Conservation (phyloP, 2,888 invertebrate genomes). For the Muscina levida region DNA sequence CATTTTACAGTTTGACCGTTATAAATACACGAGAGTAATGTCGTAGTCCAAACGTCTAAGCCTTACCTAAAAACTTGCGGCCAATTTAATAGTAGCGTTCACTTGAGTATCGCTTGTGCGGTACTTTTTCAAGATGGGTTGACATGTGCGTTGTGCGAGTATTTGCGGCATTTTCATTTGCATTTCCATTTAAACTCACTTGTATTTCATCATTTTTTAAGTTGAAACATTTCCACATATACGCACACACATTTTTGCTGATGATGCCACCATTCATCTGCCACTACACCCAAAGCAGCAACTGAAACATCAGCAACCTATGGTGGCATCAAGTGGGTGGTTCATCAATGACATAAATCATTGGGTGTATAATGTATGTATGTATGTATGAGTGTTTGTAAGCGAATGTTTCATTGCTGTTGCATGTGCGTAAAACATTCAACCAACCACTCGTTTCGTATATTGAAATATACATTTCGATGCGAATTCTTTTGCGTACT, state of each 20-base stretch:
- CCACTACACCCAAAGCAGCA: too few relatives aligned
- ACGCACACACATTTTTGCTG: conserved; percentile 70
- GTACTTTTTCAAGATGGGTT: background rate
- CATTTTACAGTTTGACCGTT: too few relatives aligned
- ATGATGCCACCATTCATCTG: conserved; percentile 40
- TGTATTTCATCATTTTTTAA: conserved; percentile 68
- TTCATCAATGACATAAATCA: conserved; percentile 66
- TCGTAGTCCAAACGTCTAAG: too few relatives aligned
- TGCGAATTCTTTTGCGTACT: conserved; percentile 51
- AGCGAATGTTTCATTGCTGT: conserved; percentile 25
- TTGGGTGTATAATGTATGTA: conserved; percentile 35
- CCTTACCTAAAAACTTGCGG: too few relatives aligned
- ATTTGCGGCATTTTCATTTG: conserved; percentile 76
- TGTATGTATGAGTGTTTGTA: conserved; percentile 42
- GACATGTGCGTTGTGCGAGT: conserved; percentile 47
- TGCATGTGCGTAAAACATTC: conserved; percentile 63
- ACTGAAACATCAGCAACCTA: background rate
- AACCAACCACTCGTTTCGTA: conserved; percentile 64
- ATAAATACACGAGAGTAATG: too few relatives aligned
- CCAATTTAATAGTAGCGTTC: too few relatives aligned
- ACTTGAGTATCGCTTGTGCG: too few relatives aligned
- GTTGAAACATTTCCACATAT: background rate
- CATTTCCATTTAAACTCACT: conserved; percentile 74
- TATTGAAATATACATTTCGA: conserved; percentile 67
- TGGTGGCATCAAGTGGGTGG: conserved; percentile 52